Evolutionary conservation across 1,140 invertebrate species (phyloP).

Genomic region (Drosophila sucinea): DNA sequence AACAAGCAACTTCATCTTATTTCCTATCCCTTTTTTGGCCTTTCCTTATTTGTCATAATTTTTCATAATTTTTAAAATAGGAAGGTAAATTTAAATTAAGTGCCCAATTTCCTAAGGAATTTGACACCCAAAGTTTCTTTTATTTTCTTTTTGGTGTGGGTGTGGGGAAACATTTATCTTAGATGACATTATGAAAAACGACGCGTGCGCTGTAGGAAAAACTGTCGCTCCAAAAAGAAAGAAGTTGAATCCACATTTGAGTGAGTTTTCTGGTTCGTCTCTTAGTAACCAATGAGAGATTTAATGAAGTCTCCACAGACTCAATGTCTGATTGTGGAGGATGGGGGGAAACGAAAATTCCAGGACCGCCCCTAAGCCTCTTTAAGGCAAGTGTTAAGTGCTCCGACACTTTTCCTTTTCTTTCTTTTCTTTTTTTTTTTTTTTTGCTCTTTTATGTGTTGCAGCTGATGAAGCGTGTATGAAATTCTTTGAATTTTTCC

Average conservation of each 20-base stretch:
- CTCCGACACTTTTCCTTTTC: constrained; percentile 18
- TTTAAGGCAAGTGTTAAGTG: constrained; percentile 22
- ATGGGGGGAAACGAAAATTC: background rate
- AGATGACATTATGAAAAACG: constrained; percentile 13
- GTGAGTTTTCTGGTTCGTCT: constrained; percentile 6
- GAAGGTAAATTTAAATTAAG: constrained; percentile 21
- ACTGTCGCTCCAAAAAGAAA: background rate
- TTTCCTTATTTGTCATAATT: constrained; percentile 25
- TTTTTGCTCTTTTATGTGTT: constrained; percentile 18
- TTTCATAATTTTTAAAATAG: constrained; percentile 21
- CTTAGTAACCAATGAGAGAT: constrained; percentile 6
- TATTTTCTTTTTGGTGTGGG: background rate
- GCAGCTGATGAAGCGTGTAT: constrained; percentile 16
- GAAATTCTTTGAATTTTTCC: constrained; percentile 19
- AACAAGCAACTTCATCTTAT: background rate
- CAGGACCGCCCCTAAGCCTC: constrained; percentile 11
- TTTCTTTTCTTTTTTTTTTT: background rate
- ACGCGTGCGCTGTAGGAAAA: constrained; percentile 20
- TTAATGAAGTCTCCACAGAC: constrained; percentile 9
- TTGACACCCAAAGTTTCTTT: constrained; percentile 19
- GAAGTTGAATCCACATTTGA: constrained; percentile 3
- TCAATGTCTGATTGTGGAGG: background rate
- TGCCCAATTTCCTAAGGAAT: constrained; percentile 23
- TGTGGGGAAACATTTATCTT: constrained; percentile 8
- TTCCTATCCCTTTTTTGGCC: background rate